A percentile compares a stretch with the other conserved stretches of the same genome.
phyloP scores from a whole-genome alignment of 2,888 invertebrate genomes.

The Drosophila infuscata region DNA sequence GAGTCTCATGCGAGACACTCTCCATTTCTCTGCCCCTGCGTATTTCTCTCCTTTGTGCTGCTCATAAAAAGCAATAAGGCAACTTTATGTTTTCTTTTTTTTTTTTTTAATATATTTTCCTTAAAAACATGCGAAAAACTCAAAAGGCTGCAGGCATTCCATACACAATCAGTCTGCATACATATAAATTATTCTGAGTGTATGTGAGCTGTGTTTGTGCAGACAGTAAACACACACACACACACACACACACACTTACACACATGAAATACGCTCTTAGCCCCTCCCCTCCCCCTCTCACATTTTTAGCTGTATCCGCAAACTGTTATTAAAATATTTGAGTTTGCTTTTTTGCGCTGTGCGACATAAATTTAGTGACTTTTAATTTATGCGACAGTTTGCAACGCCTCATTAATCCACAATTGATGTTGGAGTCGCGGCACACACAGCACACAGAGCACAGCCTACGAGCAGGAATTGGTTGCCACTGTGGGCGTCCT shows the following conservation, averaged over 20 bases:
- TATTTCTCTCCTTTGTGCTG: constrained; percentile 8
- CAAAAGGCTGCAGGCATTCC: constrained; percentile 30
- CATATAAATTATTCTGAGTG: constrained; percentile 4
- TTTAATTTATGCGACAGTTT: constrained; percentile 54
- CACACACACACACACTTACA: constrained; percentile 29
- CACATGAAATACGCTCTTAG: constrained; percentile 17
- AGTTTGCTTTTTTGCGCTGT: constrained; percentile 34
- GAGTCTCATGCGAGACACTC: background rate
- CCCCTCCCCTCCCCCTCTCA: background rate
- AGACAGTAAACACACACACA: constrained; percentile 68
- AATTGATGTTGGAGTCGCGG: constrained; percentile 43
- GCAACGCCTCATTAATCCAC: constrained; percentile 62
- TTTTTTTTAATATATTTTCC: constrained; percentile 44
- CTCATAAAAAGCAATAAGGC: constrained; percentile 54
- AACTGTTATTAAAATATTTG: constrained; percentile 58
- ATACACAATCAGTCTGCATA: constrained; percentile 10
- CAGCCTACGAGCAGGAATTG: constrained; percentile 22
- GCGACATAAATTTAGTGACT: constrained; percentile 24
- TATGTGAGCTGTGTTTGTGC: constrained; percentile 63
- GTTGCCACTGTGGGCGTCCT: constrained; percentile 57
- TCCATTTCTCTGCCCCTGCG: background rate
- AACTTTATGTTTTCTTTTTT: constrained; percentile 12
- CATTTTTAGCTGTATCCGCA: constrained; percentile 8
- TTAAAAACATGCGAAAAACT: constrained; percentile 36
- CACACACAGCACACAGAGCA: background rate